These are phyloP conservation scores for Keiferia lycopersicella DNA, from an alignment of 2,888 invertebrate species.

Conservation along the genomic window DNA sequence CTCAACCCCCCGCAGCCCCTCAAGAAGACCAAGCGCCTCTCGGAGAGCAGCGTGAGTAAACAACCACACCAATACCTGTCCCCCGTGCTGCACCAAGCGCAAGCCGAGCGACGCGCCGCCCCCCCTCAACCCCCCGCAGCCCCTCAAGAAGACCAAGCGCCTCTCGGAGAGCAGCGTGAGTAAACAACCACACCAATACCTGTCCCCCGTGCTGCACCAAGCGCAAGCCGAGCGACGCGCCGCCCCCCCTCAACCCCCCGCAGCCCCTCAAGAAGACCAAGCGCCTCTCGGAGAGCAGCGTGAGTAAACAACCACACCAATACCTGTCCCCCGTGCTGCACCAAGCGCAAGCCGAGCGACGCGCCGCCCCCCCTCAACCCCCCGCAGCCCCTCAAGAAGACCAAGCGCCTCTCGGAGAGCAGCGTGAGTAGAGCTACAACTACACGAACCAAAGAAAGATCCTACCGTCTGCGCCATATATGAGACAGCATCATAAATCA, in stretches of 20 bases:
- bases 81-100: constrained; percentile 77
- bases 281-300: constrained; percentile 69
- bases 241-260: constrained; percentile 64
- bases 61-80: constrained; percentile 76
- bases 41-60: constrained; percentile 70
- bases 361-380: constrained; percentile 69
- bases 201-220: constrained; percentile 83
- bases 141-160: constrained; percentile 68
- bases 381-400: constrained; percentile 61
- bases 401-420: constrained; percentile 68
- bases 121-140: constrained; percentile 67
- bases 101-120: constrained; percentile 55
- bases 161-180: constrained; percentile 72
- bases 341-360: constrained; percentile 60
- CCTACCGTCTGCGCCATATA: background rate
- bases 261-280: constrained; percentile 68
- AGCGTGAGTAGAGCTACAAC: constrained; percentile 56
- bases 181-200: constrained; percentile 54
- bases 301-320: constrained; percentile 45
- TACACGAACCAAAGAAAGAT: background rate
- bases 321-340: constrained; percentile 84
- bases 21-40: constrained; percentile 68
- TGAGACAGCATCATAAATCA: too few relatives aligned
- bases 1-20: constrained; percentile 58
- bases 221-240: constrained; percentile 60